phyloP scores from a whole-genome alignment of 2,797 vertebrate genomes.

The Crocidura indochinensis region DNA sequence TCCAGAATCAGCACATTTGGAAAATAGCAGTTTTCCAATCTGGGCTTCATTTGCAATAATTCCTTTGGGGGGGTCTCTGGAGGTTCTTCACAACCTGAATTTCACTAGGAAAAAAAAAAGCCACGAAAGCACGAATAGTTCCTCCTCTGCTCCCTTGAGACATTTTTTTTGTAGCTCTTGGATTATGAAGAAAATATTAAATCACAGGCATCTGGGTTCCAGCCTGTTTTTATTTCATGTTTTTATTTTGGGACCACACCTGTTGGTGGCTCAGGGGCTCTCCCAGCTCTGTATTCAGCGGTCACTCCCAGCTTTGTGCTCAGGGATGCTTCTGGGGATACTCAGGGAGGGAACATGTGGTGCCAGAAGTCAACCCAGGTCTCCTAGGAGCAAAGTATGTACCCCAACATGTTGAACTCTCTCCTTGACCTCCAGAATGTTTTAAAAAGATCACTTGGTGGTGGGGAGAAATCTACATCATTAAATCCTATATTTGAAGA shows the following conservation, averaged over 20 bases:
- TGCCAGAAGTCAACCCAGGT: too few species aligned
- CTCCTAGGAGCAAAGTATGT: too few species aligned
- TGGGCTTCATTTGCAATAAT: conserved; percentile 24
- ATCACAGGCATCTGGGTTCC: not conserved
- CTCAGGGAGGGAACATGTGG: not conserved
- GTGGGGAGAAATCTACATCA: too few species aligned
- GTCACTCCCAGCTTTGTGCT: too few species aligned
- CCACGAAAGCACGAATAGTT: not conserved
- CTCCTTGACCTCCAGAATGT: too few species aligned
- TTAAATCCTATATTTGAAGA: too few species aligned
- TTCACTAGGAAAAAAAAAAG: not conserved
- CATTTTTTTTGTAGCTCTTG: not conserved
- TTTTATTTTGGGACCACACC: too few species aligned
- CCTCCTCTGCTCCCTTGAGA: conserved; percentile 25
- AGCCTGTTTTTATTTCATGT: not conserved
- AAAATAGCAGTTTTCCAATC: conserved; percentile 71
- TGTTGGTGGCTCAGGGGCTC: too few species aligned
- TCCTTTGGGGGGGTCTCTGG: not conserved
- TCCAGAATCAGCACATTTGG: conserved; percentile 61
- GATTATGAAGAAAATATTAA: conserved; percentile 6
- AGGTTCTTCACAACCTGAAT: conserved; percentile 23
- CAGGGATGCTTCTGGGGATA: too few species aligned
- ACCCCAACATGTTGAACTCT: too few species aligned
- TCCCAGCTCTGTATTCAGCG: too few species aligned
- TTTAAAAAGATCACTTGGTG: too few species aligned